Evolutionary conservation across 2,888 invertebrate species (phyloP).

Genomic region (Pseudolycoriella hygida): DNA sequence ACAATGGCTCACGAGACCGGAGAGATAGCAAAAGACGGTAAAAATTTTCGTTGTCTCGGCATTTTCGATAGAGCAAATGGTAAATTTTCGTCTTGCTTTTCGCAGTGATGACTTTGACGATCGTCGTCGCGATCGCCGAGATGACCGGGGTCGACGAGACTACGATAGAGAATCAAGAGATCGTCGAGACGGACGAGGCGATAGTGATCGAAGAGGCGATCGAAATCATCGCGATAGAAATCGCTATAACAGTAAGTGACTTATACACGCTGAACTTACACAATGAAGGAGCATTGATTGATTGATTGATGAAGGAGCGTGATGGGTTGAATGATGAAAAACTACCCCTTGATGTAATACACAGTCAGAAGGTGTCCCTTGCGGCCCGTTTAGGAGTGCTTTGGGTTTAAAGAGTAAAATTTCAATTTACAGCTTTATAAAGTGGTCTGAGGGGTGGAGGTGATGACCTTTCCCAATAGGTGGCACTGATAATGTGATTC

Average conservation of each 20-base stretch:
- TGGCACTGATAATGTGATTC: no score
- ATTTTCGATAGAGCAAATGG: background rate
- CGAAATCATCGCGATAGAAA: conserved; percentile 5
- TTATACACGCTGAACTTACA: background rate
- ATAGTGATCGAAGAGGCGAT: conserved; percentile 12
- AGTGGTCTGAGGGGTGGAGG: no score
- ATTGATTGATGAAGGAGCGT: no score
- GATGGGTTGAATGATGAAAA: no score
- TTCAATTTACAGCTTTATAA: no score
- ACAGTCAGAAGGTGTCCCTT: no score
- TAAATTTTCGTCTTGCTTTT: background rate
- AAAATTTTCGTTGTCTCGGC: background rate
- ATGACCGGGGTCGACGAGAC: conserved; percentile 17
- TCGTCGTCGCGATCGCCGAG: conserved; percentile 20
- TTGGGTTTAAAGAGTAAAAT: no score
- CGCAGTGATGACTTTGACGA: background rate
- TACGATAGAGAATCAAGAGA: conserved; percentile 11
- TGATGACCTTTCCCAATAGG: no score
- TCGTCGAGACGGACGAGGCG: conserved; percentile 9
- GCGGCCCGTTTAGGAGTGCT: no score
- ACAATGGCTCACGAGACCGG: conserved; percentile 8
- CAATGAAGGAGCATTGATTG: background rate
- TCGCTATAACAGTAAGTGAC: background rate
- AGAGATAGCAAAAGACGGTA: conserved; percentile 12
- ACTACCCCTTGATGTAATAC: no score